Evolutionary conservation across 2,888 invertebrate genomes (phyloP), one percentile per base, ranked within the genome.

Genomic region (Prosopocoilus inquinatus): DNA sequence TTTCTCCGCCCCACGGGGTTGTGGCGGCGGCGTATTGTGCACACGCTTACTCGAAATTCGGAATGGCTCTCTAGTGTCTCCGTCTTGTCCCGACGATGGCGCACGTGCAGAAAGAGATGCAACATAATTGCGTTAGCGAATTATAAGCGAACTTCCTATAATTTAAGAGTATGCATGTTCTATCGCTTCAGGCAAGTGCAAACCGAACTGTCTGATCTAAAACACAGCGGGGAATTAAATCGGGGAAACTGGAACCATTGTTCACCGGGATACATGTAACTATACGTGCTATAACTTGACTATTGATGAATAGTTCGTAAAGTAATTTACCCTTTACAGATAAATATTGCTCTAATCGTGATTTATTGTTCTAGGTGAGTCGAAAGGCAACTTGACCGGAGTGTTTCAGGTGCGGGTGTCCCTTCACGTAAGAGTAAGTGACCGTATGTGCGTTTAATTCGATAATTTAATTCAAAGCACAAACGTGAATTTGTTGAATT

Each of bases 111-210:
- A 67, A 62, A 60, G 68, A 66, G 69, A 69, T 52, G 59, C 58
- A 50, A 56, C 58, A 55, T 63, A 63, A 59, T 57, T 54, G 63
- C 64, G 67, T 64, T 67, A 64, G 55, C 63, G 64, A 64, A 68
- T 69, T 68, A 52, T 54, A 46, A 50, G 34, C 64, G 67, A 69
- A 70, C 68, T 70, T 70, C 66, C 71, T 70, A 72, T 73, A 73
- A 74, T 74, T 74, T 73, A 73, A 68, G 70, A 65, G 70, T 71
- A 69, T 72, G 71, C 73, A 73, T 72, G 72, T 72, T 74, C 70
- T 73, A 72, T 69, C 69, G 72, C 73, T 69, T 66, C 62, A 67
- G 69, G 72, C 70, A 67, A 70, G 68, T 70, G 69, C 70, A 71
- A 70, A 70, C 69, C 70, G 69, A 68, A 67, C 68, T 61, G 68